Conservation (phyloP, 1,140 invertebrate species). For the Scylla paramamosain region DNA sequence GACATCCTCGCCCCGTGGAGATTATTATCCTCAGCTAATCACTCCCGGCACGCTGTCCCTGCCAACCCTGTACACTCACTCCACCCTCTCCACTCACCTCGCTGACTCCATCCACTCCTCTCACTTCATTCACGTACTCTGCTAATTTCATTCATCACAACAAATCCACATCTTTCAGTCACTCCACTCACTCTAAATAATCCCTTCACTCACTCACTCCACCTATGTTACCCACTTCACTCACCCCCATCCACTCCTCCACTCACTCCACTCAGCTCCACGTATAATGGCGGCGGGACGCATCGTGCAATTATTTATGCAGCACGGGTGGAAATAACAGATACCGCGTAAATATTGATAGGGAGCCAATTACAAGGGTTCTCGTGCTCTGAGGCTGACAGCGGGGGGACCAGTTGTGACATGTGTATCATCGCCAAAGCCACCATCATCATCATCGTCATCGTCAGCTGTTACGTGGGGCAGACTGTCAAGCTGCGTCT, state of each 20-base stretch:
- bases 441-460: too few relatives aligned
- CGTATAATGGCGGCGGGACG: too few relatives aligned
- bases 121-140: background rate
- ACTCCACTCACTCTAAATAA: background rate
- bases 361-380: too few relatives aligned
- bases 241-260: background rate
- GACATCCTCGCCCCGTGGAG: background rate
- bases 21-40: background rate
- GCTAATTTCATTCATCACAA: background rate
- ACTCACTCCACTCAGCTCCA: background rate
- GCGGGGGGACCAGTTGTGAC: too few relatives aligned
- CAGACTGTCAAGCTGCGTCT: too few relatives aligned
- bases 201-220: background rate
- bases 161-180: background rate
- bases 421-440: too few relatives aligned
- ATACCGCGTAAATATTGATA: too few relatives aligned
- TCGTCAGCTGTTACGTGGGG: too few relatives aligned
- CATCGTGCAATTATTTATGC: too few relatives aligned
- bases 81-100: background rate
- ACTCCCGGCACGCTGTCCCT: background rate
- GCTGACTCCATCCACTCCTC: background rate
- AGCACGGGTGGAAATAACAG: too few relatives aligned
- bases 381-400: too few relatives aligned
- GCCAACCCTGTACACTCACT: background rate
- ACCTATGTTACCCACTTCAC: background rate